Evolutionary conservation across 2,888 invertebrate genomes (phyloP), one percentile per base, ranked within the genome.

Genomic region (Desoria tigrina): DNA sequence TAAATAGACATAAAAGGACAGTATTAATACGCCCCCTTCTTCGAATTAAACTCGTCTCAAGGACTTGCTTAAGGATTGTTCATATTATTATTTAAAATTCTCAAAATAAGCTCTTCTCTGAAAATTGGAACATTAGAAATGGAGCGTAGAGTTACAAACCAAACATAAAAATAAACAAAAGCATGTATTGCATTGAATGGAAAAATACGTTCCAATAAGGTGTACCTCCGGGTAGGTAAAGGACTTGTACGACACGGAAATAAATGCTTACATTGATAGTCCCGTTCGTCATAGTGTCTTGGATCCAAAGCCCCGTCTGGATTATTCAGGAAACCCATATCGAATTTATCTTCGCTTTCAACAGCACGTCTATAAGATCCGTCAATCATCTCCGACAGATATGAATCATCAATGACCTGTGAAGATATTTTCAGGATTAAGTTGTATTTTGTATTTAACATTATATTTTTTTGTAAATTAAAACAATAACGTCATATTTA

Each of bases 201-300:
- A n/a, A n/a, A n/a, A n/a, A n/a, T n/a, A n/a, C n/a, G n/a, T n/a
- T n/a, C n/a, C n/a, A n/a, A n/a, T n/a, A n/a, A n/a, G n/a, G n/a
- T n/a, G n/a, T n/a, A n/a, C n/a, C n/a, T n/a, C n/a, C n/a, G n/a
- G n/a, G n/a, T n/a, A n/a, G n/a, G n/a, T n/a, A n/a, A n/a, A n/a
- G n/a, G n/a, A n/a, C n/a, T n/a, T n/a, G n/a, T n/a, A n/a, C n/a
- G n/a, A n/a, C n/a, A n/a, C n/a, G 24, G 26, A 42, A 45, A 11
- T 32, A 11, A 7, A 11, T n/a, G 55, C 68, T 60, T 68, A 75
- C 75, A 75, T 66, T 75, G 75, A 57, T 74, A 75, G 59, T 75
- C 75, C n/a, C 71, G 56, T 55, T 75, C 75, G 61, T 74, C 72
- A 56, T 66, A 74, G 26, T 64, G 53, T 49, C 69, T 59, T 24